Conservation (phyloP, 2,888 invertebrate species). For the Eumerus sabulonum region DNA sequence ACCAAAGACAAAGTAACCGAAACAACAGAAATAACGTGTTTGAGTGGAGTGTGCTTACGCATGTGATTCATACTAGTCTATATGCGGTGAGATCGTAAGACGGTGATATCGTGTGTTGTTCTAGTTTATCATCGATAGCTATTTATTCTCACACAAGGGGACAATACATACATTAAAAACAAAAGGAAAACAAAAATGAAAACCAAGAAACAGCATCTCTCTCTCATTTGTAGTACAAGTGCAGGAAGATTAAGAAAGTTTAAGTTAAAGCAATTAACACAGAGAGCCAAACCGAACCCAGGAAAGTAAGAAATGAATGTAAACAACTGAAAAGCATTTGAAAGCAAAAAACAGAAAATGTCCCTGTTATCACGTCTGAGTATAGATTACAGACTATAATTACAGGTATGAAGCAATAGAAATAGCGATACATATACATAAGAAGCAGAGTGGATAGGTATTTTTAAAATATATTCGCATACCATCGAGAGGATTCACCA, state of each 20-base stretch:
- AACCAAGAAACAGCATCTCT: slow-evolving; percentile 43
- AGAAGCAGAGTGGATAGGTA: slow-evolving; percentile 47
- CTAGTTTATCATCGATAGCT: slow-evolving; percentile 35
- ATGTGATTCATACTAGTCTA: slow-evolving; percentile 13
- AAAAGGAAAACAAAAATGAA: slow-evolving; percentile 42
- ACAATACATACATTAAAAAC: slow-evolving; percentile 22
- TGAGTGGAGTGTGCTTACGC: slow-evolving; percentile 10
- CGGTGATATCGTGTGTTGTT: slow-evolving; percentile 31
- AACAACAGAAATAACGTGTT: slow-evolving; percentile 15
- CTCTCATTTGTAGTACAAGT: slow-evolving; percentile 47
- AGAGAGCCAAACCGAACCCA: slow-evolving; percentile 20
- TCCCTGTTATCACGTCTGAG: slow-evolving; percentile 37
- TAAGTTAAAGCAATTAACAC: slow-evolving; percentile 46
- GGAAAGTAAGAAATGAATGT: slow-evolving; percentile 11
- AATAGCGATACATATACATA: slow-evolving; percentile 53
- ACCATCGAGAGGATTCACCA: slow-evolving; percentile 86
- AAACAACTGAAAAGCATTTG: slow-evolving; percentile 1
- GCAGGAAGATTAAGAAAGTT: slow-evolving; percentile 45
- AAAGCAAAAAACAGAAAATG: slow-evolving; percentile 59
- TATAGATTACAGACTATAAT: no score
- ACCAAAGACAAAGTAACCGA: slow-evolving; percentile 29
- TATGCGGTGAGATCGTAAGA: slow-evolving; percentile 30
- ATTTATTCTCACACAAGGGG: slow-evolving; percentile 19
- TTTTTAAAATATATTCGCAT: slow-evolving; percentile 74
- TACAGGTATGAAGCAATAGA: slow-evolving; percentile 57